Evolutionary conservation across 2,888 invertebrate species (phyloP).

Genomic region (Melinaea marsaeus): DNA sequence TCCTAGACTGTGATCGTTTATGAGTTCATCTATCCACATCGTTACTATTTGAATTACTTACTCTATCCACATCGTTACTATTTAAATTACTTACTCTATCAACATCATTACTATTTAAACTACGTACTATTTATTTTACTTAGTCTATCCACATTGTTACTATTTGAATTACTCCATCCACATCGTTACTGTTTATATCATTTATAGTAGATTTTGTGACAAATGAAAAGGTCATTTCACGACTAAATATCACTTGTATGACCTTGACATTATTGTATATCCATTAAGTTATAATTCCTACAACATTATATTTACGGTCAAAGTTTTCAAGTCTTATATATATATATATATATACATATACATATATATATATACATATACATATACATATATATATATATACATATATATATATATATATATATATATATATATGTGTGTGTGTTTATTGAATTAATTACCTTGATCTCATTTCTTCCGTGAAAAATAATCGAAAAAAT

Average conservation of each 20-base stretch:
- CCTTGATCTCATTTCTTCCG: slow-evolving; percentile 21
- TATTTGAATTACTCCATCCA: too few species aligned
- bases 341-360: background rate
- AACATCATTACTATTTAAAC: too few species aligned
- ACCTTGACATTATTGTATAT: background rate
- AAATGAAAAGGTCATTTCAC: background rate
- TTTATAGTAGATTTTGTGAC: background rate
- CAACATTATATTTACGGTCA: background rate
- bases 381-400: background rate
- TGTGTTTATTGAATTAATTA: slow-evolving; percentile 8
- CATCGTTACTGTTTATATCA: too few species aligned
- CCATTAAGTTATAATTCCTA: background rate
- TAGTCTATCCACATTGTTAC: too few species aligned
- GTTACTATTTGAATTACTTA: background rate
- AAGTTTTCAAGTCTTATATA: too few species aligned
- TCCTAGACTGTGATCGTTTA: slow-evolving; percentile 10
- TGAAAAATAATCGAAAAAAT: slow-evolving; percentile 20
- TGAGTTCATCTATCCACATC: background rate
- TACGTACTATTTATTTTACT: background rate
- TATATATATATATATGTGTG: too few species aligned
- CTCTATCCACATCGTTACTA: too few species aligned
- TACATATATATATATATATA: background rate
- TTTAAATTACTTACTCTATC: too few species aligned
- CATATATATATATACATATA: background rate
- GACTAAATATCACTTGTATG: background rate